Evolutionary conservation across 2,888 invertebrate species (phyloP), one percentile per base, ranked within the genome.

Genomic region (Lampropteryx suffumata): DNA sequence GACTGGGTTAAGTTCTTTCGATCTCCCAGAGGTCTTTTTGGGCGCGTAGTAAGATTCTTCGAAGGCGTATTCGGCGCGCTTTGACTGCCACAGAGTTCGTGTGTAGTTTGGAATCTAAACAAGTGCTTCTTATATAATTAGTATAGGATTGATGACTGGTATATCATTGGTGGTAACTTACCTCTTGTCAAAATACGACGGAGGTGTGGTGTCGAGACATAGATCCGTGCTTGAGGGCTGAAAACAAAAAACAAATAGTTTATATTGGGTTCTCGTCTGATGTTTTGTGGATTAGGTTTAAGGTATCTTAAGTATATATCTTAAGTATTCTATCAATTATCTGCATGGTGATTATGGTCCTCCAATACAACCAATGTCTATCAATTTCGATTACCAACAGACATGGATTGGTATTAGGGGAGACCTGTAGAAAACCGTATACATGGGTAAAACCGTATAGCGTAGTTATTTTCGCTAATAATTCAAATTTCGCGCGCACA

Each of bases 161-260:
- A 7, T 35, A 41, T 3, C 41, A 35, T 37, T 40, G 36, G 9
- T 21, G 7, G 28, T 24, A 33, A 62, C 82, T 80, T 68, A 88
- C 88, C 79, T 71, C 61, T 82, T 80, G 55, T 84, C 82, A 48
- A 83, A 85, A 60, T 77, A 87, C 0, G 84, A 80, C 0, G 78
- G 74, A 3, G 82, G 81, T 1, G 83, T 79, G 0, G 74, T 65
- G 14, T 86, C 78, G 13, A 78, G 58, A 1, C 71, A 63, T 3
- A 61, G 33, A 6, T 83, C 83, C 0, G 73, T 62, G 49, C 79
- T 71, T 12, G 86, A 83, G 1, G 85, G 84, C 84, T 87, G 81
- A 10, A 67, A 73, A 44, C 50, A 27, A 42, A 17, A 9, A 17
- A 17, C n/a, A 3, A 14, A 27, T n/a, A 11, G 5, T 9, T 12